Evolutionary conservation across 1,140 invertebrate species (phyloP).

Genomic region (Saxidomus purpurata): DNA sequence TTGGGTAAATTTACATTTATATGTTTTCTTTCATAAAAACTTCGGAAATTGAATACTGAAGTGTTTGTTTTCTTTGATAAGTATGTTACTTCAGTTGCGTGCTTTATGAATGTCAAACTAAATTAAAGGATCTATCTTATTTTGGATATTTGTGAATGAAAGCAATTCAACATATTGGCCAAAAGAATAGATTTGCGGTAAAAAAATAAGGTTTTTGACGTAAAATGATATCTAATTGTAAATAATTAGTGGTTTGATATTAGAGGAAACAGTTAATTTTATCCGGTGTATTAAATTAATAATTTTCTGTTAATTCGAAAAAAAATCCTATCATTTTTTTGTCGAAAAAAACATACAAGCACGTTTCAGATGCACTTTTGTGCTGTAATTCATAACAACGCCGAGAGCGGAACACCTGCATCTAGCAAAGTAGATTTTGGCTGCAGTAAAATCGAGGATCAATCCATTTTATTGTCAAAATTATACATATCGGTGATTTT

Average conservation of each 20-base stretch:
- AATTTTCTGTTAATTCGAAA: background rate
- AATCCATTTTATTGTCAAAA: conserved; percentile 16
- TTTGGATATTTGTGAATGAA: background rate
- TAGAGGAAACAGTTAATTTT: background rate
- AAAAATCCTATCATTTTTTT: too few species aligned
- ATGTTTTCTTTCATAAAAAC: conserved; percentile 28
- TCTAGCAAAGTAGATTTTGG: too few species aligned
- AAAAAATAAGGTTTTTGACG: background rate
- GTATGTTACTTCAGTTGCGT: background rate
- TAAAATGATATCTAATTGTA: background rate
- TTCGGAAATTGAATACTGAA: conserved; percentile 27
- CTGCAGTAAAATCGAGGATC: background rate
- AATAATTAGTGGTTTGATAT: too few species aligned
- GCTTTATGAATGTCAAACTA: conserved; percentile 4
- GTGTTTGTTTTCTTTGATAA: background rate
- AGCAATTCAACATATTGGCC: background rate
- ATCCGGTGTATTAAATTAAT: background rate
- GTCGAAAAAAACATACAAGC: too few species aligned
- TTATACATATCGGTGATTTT: background rate
- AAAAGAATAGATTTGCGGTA: background rate
- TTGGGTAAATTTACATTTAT: conserved; percentile 25
- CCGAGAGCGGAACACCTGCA: background rate
- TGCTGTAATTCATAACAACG: too few species aligned
- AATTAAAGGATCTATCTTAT: background rate
- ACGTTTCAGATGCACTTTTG: too few species aligned